Conservation (phyloP, 2,888 invertebrate genomes). For the Pegoplata infirma region DNA sequence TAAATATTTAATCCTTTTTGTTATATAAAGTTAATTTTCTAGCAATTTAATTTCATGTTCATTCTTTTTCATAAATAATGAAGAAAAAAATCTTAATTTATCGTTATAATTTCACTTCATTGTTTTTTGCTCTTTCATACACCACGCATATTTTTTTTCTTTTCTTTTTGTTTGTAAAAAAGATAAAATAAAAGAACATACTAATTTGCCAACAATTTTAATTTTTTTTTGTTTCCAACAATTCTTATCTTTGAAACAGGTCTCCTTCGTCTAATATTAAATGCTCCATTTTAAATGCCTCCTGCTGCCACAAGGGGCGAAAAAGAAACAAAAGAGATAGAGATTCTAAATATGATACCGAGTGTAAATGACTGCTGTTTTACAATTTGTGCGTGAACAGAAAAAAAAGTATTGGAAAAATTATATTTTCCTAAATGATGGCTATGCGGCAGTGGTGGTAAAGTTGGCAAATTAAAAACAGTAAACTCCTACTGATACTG, state of each 20-base stretch:
- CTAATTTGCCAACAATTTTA: slow-evolving; percentile 43
- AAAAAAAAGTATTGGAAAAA: not conserved
- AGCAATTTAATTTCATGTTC: slow-evolving; percentile 21
- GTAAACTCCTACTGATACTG: slow-evolving; percentile 8
- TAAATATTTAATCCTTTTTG: too few relatives aligned
- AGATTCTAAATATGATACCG: not conserved
- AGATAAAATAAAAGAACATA: slow-evolving; percentile 37
- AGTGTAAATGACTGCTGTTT: slow-evolving; percentile 1
- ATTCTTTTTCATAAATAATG: not conserved
- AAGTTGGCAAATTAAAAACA: slow-evolving; percentile 40
- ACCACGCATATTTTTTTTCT: not conserved
- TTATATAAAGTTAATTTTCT: slow-evolving; percentile 14
- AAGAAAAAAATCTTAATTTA: slow-evolving; percentile 27
- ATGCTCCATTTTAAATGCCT: slow-evolving; percentile 9
- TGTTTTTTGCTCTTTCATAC: not conserved
- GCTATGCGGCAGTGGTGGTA: not conserved
- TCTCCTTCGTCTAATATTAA: slow-evolving; percentile 19
- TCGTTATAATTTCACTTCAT: slow-evolving; percentile 21
- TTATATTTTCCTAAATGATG: not conserved
- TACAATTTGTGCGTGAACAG: slow-evolving; percentile 7
- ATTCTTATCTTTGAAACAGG: slow-evolving; percentile 48
- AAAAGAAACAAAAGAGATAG: not conserved
- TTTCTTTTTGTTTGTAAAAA: not conserved
- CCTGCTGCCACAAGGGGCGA: slow-evolving; percentile 1
- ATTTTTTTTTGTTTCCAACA: not conserved